These are phyloP conservation scores for Tadarida brasiliensis DNA, from an alignment of 2,797 vertebrate species.

Conservation along the genomic window DNA sequence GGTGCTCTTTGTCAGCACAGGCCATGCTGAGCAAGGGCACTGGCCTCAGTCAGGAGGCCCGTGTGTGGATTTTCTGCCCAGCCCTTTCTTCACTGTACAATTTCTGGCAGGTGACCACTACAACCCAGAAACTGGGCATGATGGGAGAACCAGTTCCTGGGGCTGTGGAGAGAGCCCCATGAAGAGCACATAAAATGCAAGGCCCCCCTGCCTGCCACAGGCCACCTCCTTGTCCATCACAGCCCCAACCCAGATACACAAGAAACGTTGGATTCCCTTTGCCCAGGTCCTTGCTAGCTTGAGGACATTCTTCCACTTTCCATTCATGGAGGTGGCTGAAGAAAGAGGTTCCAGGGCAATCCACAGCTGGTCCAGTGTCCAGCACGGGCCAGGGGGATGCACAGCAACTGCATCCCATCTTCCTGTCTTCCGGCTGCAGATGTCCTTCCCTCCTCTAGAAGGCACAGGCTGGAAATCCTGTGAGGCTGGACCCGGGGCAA, in stretches of 20 bases:
- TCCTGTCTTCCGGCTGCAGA: neutral
- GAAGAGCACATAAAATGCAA: neutral
- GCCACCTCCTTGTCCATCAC: neutral
- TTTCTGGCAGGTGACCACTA: neutral
- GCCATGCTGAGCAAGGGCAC: no score
- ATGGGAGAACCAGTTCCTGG: neutral
- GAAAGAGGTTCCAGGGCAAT: neutral
- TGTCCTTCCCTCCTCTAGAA: no score
- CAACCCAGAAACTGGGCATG: no score
- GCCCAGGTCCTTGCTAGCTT: neutral
- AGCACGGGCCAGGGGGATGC: neutral
- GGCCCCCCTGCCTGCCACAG: neutral
- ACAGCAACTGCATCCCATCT: neutral
- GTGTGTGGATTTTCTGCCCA: neutral
- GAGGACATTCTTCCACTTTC: neutral
- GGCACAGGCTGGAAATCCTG: neutral
- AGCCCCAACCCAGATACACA: neutral
- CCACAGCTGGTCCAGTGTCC: neutral
- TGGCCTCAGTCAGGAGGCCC: neutral
- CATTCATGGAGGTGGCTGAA: neutral
- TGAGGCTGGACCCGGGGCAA: neutral
- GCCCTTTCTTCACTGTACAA: no score
- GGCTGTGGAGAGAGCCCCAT: neutral
- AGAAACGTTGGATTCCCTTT: neutral
- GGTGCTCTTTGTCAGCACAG: neutral